Evolutionary conservation across 2,113 vertebrate species (phyloP).

Genomic region (Thamnophis sirtalis): DNA sequence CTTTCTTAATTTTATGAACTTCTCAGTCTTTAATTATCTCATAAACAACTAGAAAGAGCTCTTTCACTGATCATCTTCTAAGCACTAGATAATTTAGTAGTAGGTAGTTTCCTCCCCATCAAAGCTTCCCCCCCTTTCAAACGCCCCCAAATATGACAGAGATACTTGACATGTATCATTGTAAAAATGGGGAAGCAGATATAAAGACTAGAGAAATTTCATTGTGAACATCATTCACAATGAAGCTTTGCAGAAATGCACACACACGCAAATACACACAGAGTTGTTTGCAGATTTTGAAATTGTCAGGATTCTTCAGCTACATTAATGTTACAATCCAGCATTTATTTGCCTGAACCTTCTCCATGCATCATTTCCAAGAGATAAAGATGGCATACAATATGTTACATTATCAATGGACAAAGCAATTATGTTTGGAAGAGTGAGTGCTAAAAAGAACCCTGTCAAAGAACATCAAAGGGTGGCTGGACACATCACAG

Average conservation of each 20-base stretch:
- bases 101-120: neutral
- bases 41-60: constrained; percentile 14
- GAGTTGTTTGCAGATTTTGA: constrained; percentile 34
- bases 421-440: neutral
- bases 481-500: neutral
- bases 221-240: constrained; percentile 37
- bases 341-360: neutral
- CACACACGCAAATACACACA: constrained; percentile 8
- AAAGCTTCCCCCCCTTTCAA: neutral
- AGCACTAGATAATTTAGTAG: neutral
- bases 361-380: neutral
- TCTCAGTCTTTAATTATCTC: constrained; percentile 16
- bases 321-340: constrained; percentile 24
- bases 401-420: neutral
- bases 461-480: neutral
- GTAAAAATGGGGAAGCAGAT: constrained; percentile 7
- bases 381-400: neutral
- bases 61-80: neutral
- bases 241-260: constrained; percentile 1
- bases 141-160: neutral
- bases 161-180: constrained; percentile 20
- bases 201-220: constrained; percentile 33
- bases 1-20: constrained; percentile 4
- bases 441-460: neutral
- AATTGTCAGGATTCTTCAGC: constrained; percentile 34